phyloP scores from a whole-genome alignment of 2,797 vertebrate genomes.

The Amniataba percoides region DNA sequence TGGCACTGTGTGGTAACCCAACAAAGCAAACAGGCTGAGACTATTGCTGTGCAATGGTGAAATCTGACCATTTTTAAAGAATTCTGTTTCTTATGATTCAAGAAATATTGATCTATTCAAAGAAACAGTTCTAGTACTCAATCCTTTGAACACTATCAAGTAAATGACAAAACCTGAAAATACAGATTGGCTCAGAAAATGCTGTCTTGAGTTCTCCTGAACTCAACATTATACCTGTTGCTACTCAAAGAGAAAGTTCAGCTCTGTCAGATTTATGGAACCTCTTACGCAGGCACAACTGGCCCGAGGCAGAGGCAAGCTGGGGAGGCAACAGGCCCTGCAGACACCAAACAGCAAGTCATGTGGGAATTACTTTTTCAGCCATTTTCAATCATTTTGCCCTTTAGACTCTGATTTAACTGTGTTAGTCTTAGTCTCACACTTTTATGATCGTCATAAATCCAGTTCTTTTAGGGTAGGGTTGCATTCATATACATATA shows the following conservation, averaged over 20 bases:
- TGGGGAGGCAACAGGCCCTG: neutral
- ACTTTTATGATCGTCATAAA: neutral
- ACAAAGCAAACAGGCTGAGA: neutral
- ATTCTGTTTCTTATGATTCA: neutral
- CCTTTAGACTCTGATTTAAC: neutral
- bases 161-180: neutral
- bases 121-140: neutral
- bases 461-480: no score
- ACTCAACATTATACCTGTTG: neutral
- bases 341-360: neutral
- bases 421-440: neutral
- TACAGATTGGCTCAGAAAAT: neutral
- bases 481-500: no score
- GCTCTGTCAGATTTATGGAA: slow-evolving; percentile 30
- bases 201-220: neutral
- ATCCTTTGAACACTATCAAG: neutral
- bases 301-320: slow-evolving; percentile 8
- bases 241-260: slow-evolving; percentile 12
- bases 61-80: neutral
- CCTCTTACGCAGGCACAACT: neutral
- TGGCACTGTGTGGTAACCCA: slow-evolving; percentile 11
- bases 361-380: neutral
- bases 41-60: neutral
- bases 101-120: neutral
- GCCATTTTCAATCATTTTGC: neutral